Evolutionary conservation across 1,140 invertebrate species (phyloP).

Genomic region (Zelostemma sp.): DNA sequence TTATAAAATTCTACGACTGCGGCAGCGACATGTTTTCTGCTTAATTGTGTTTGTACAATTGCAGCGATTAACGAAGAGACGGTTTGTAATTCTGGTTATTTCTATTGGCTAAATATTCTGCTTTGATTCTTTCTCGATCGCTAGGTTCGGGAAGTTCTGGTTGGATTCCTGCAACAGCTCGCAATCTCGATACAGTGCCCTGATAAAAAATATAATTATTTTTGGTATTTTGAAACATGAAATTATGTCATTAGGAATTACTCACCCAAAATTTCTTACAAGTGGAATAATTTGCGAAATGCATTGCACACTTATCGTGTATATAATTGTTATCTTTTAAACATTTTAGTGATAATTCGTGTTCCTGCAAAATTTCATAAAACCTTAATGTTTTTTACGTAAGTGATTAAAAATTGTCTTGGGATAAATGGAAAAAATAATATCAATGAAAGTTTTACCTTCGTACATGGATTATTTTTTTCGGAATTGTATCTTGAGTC

Average conservation of each 20-base stretch:
- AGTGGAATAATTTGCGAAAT: constrained; percentile 46
- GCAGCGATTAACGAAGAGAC: too few species aligned
- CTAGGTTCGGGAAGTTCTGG: not conserved
- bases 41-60: too few species aligned
- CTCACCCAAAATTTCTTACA: constrained; percentile 54
- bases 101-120: not conserved
- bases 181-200: too few species aligned
- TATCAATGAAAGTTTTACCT: constrained; percentile 22
- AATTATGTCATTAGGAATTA: not conserved
- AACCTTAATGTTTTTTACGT: not conserved
- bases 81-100: too few species aligned
- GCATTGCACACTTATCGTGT: constrained; percentile 5
- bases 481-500: constrained; percentile 4
- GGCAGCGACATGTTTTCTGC: too few species aligned
- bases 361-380: constrained; percentile 25
- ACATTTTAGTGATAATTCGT: constrained; percentile 24
- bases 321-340: constrained; percentile 27
- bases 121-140: not conserved
- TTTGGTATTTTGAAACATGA: not conserved
- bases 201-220: not conserved
- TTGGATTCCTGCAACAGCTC: too few species aligned
- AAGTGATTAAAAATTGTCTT: not conserved
- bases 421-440: not conserved
- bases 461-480: constrained; percentile 35
- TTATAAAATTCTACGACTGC: too few species aligned